Base-by-base conservation (phyloP, 1,140 invertebrate species). In the Magallana ariakensis region DNA sequence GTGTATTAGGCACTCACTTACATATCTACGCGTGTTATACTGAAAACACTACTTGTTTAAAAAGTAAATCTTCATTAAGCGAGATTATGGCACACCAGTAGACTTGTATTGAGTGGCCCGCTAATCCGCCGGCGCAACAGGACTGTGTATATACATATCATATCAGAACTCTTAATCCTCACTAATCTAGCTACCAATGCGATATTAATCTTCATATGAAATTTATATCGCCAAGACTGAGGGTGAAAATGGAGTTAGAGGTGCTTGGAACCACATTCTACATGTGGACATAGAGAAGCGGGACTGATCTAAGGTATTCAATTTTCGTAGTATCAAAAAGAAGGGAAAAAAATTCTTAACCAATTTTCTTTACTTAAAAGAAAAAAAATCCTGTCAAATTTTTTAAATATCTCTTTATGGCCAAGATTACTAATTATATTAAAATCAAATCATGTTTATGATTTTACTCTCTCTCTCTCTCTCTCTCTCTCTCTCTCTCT, bases 171-270 rank as follows among this genome's bases (percentile, higher is more conserved):
- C n/a, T 70, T 75, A 75, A 75, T 75, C 66, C 33, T 75, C 13
- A 26, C 22, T 75, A 75, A 75, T 75, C 66, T 22, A 75, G 19
- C 66, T 0, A 75, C 66, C 66, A 26, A 26, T 75, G 66, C 5
- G 33, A 75, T 75, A 75, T 26, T 75, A 75, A 75, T 75, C 66
- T 75, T 75, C 66, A 75, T 75, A 26, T 13, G 66, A 75, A 75
- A 33, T 75, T 19, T 75, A 75, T 22, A 33, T 75, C 66, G 22
- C 22, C 22, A 33, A 10, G 66, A 26, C 22, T 75, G 33, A 26
- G 13, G 9, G 22, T 22, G 22, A 75, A 75, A 75, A 75, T 75
- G 66, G 33, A 75, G 66, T 13, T 26, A 13, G 22, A 4, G 22
- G 66, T 75, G 26, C 33, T 22, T 9, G 22, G 33, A 19, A 75